Percentiles rank a stretch among this genome's conserved stretches.
Evolutionary conservation across 92 coral and sea anemone genomes (phyloP).

Genomic region (Metridium senile): DNA sequence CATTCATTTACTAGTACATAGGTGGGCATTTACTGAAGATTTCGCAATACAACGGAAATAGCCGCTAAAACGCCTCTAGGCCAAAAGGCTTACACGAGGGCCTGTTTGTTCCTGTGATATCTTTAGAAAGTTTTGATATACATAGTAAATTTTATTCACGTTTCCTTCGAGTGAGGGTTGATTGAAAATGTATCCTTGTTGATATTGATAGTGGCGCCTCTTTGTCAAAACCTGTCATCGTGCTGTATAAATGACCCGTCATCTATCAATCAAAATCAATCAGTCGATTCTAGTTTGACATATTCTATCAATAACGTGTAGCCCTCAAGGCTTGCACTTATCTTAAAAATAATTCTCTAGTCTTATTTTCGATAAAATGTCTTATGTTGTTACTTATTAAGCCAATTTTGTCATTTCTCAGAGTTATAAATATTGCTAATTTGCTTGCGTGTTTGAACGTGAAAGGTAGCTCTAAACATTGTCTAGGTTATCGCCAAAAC

Average conservation of each 20-base stretch:
- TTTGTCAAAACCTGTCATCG: conserved; percentile 35
- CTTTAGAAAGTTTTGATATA: conserved; percentile 8
- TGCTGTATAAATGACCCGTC: conserved; percentile 7
- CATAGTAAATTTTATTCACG: neutral
- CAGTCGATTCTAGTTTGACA: conserved; percentile 9
- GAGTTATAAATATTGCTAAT: neutral
- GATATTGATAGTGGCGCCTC: conserved; percentile 45
- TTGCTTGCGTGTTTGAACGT: neutral
- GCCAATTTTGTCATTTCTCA: neutral
- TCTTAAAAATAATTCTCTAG: neutral
- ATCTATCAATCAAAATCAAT: conserved; percentile 35
- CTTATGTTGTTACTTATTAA: neutral
- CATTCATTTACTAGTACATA: neutral
- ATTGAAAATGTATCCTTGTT: conserved; percentile 2
- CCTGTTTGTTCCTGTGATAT: conserved; percentile 3
- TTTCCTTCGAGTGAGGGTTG: neutral
- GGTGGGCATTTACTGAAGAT: neutral
- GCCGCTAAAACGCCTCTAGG: conserved; percentile 24
- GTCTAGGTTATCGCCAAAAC: neutral
- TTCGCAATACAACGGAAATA: conserved; percentile 13
- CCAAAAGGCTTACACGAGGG: neutral
- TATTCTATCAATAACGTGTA: conserved; percentile 16
- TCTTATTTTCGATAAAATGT: conserved; percentile 9
- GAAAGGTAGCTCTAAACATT: neutral
- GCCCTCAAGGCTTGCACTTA: neutral